Percentiles rank a stretch among this genome's conserved stretches.
phyloP scores from a whole-genome alignment of 2,888 invertebrate species.

The Dolichopus griseipennis region DNA sequence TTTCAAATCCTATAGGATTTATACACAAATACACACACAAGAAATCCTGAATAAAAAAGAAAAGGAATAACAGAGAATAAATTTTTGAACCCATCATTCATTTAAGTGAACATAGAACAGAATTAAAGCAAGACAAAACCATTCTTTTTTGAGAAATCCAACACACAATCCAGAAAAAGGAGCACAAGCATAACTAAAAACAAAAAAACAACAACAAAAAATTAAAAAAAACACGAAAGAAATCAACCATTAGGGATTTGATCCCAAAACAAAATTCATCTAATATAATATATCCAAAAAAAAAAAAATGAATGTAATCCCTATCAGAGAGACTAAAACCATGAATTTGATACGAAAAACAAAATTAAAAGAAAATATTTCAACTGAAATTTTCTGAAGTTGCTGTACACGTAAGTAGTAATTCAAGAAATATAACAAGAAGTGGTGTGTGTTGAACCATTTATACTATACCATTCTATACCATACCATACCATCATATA shows the following conservation, averaged over 20 bases:
- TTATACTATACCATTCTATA: too few relatives aligned
- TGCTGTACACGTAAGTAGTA: too few relatives aligned
- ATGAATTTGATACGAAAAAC: slow-evolving; percentile 2
- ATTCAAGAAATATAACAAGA: too few relatives aligned
- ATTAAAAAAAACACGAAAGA: not conserved
- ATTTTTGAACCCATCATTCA: not conserved
- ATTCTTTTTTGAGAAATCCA: not conserved
- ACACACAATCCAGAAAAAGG: not conserved
- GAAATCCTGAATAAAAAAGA: too few relatives aligned
- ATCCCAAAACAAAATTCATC: not conserved
- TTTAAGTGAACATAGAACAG: not conserved
- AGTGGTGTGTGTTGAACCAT: too few relatives aligned
- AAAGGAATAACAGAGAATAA: not conserved
- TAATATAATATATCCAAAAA: not conserved
- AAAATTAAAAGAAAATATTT: too few relatives aligned
- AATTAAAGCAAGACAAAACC: not conserved
- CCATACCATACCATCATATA: not conserved
- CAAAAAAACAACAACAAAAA: not conserved
- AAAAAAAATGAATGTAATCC: too few relatives aligned
- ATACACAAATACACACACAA: not conserved
- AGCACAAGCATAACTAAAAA: not conserved
- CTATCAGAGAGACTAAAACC: slow-evolving; percentile 3
- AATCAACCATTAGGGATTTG: slow-evolving; percentile 6
- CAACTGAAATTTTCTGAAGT: too few relatives aligned
- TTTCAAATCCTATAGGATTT: not conserved